Evolutionary conservation across 2,888 invertebrate species (phyloP), one percentile per base, ranked within the genome.

Genomic region (Lycia hirtaria): DNA sequence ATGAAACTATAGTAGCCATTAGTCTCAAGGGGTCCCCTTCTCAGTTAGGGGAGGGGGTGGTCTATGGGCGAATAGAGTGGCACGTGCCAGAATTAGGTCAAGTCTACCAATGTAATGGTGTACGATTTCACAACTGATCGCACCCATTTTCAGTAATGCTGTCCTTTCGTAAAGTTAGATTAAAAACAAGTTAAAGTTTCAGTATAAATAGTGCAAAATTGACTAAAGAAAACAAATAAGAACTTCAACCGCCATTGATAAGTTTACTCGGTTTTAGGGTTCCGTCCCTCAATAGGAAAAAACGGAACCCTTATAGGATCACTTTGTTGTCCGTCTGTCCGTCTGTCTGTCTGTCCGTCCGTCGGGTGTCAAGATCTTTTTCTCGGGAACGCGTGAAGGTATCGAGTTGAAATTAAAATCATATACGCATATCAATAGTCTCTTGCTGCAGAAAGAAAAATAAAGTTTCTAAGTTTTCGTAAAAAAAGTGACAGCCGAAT

Each of bases 11-110:
- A 38, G 38, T 45, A 51, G 43, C 5, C 50, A 58, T 59, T 49
- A 35, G 45, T 53, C 62, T 41, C 62, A 24, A 9, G 52, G 49
- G 62, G n/a, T n/a, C n/a, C n/a, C n/a, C n/a, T n/a, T n/a, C n/a
- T n/a, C 15, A 24, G 55, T 5, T 35, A 35, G 56, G 47, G 33
- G 22, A 7, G 3, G 7, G 19, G 30, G 44, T 32, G 30, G 44
- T 30, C 12, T 12, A 17, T n/a, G 43, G 26, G 28, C 17, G 49
- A 40, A 33, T 40, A 44, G n/a, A n/a, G 33, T 38, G 38, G n/a
- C 37, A 38, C 15, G 26, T 41, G 14, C n/a, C 44, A 20, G 44
- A 64, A 64, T 56, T 58, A 51, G 54, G 54, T 61, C 51, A 53
- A 52, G 48, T 43, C 33, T 14, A 35, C 56, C 24, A 20, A 28